These are phyloP conservation scores for Dissostichus mawsoni DNA, from an alignment of 2,113 vertebrate species.

Conservation along the genomic window DNA sequence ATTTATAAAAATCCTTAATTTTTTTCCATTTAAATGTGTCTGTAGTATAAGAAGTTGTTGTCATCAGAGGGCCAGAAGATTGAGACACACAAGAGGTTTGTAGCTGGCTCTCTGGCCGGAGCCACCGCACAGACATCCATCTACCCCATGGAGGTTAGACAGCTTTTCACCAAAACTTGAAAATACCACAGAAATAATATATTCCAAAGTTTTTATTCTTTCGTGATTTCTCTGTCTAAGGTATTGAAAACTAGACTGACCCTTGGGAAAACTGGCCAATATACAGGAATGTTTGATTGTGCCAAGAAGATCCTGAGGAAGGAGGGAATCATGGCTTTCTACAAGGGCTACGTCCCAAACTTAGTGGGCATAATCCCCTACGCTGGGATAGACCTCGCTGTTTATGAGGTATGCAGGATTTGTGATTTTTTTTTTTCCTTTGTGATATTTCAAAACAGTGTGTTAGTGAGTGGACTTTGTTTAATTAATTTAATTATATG, in stretches of 20 bases:
- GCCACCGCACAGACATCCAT: constrained; percentile 95
- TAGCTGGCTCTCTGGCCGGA: constrained; percentile 94
- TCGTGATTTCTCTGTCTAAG: constrained; percentile 70
- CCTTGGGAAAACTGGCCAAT: constrained; percentile 94
- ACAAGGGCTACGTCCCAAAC: constrained; percentile 95
- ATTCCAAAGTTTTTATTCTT: constrained; percentile 6
- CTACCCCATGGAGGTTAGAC: constrained; percentile 95
- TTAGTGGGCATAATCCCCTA: constrained; percentile 95
- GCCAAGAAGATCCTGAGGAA: constrained; percentile 91
- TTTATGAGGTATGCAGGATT: constrained; percentile 90
- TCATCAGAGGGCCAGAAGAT: constrained; percentile 88
- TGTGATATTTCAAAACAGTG: constrained; percentile 19
- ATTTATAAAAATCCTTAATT: neutral
- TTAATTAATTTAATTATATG: constrained; percentile 23
- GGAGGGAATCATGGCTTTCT: constrained; percentile 92
- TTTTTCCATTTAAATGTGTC: neutral
- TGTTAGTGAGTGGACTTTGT: constrained; percentile 25
- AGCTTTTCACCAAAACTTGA: neutral
- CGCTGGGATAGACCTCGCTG: constrained; percentile 94
- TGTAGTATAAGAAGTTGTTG: constrained; percentile 93
- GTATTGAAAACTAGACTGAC: constrained; percentile 95
- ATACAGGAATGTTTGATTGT: constrained; percentile 92
- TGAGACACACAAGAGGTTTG: constrained; percentile 89
- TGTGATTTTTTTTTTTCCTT: neutral
- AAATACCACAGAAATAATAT: neutral